Percentiles rank a stretch among this genome's conserved stretches.
These are phyloP conservation scores for Isichthys henryi DNA, from an alignment of 2,113 vertebrate species.

Conservation along the genomic window DNA sequence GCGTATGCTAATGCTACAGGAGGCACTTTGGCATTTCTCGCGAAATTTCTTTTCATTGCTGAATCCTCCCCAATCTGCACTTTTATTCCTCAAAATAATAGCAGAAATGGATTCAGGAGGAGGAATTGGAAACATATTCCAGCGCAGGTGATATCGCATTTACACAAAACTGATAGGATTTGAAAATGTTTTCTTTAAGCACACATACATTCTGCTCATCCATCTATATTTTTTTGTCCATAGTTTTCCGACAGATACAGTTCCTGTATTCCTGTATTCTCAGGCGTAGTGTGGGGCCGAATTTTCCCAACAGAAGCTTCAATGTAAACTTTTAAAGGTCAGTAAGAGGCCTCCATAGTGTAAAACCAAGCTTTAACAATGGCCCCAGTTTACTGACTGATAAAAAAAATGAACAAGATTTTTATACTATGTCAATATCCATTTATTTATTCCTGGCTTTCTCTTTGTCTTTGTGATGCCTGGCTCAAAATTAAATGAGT, in stretches of 20 bases:
- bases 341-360: not conserved
- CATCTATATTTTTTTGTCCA: not conserved
- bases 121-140: not conserved
- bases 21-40: not conserved
- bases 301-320: not conserved
- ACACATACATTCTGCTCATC: not conserved
- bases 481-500: not conserved
- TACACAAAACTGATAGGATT: not conserved
- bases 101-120: not conserved
- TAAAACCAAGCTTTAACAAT: not conserved
- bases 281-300: not conserved
- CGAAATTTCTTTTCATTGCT: not conserved
- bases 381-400: not conserved
- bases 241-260: not conserved
- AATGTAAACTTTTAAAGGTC: not conserved
- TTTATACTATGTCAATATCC: not conserved
- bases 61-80: not conserved
- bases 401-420: not conserved
- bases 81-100: not conserved
- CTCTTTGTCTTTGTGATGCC: not conserved
- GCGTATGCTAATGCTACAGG: not conserved
- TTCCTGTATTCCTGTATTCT: not conserved
- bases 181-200: conserved; percentile 3
- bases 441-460: not conserved
- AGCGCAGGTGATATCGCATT: not conserved